Evolutionary conservation across 2,113 vertebrate species (phyloP).

Genomic region (Benitochromis conjunctus): DNA sequence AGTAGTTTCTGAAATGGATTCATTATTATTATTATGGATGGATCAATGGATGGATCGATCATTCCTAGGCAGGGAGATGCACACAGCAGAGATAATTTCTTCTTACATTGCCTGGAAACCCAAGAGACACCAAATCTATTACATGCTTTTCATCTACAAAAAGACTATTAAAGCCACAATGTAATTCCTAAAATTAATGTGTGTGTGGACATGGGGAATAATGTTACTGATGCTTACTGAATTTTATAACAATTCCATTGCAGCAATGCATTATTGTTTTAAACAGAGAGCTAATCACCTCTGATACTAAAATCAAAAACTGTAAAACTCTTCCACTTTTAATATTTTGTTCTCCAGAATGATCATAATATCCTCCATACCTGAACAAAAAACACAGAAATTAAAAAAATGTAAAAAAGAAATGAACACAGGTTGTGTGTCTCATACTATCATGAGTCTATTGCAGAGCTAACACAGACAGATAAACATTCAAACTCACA

Average conservation of each 20-base stretch:
- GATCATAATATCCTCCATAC: background rate
- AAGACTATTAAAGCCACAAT: background rate
- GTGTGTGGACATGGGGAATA: background rate
- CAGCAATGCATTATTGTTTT: background rate
- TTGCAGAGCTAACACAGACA: background rate
- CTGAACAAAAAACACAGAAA: background rate
- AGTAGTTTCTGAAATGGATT: slow-evolving; percentile 14
- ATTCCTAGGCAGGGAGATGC: background rate
- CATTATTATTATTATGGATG: too few species aligned
- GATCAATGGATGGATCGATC: too few species aligned
- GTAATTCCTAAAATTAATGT: slow-evolving; percentile 2
- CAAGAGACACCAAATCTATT: background rate
- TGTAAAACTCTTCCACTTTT: background rate
- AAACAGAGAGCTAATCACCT: background rate
- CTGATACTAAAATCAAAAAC: slow-evolving; percentile 5
- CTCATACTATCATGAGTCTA: background rate
- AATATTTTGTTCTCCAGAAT: background rate
- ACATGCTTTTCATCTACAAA: slow-evolving; percentile 2
- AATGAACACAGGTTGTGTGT: background rate
- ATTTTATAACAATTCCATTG: background rate
- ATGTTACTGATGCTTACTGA: background rate
- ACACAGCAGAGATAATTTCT: background rate
- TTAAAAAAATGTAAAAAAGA: background rate
- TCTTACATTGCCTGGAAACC: background rate
- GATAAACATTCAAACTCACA: background rate